Base-by-base conservation (phyloP, 2,888 invertebrate genomes). In the Andrena trimmerana region DNA sequence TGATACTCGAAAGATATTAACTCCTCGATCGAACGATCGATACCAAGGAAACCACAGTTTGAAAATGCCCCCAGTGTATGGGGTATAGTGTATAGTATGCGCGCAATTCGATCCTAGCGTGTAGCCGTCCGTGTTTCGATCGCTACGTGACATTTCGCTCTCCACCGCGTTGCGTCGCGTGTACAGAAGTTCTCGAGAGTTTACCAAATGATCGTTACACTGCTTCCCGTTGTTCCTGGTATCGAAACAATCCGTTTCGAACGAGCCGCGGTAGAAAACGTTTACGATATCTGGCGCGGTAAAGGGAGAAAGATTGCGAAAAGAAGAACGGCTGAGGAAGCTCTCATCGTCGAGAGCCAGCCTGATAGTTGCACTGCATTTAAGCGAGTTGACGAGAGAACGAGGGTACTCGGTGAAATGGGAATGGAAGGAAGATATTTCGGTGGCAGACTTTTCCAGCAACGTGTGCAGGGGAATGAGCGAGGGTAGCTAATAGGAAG, bases 351-450 rank as follows among this genome's bases (percentile, higher is more conserved):
- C 16, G 50, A 62, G 16, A 52, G 13, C 7, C 20, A 29, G 48
- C 29, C 7, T 2, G 16, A 16, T 10, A 29, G 42, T 74, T 74
- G 2, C 16, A 4, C 27, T 8, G 24, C 54, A 1, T 36, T 68
- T 31, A 48, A 65, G 31, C 13, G 20, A 48, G 16, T 68, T 70
- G 27, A 29, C 6, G 27, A 59, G 59, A n/a, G 59, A 59, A 42
- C 27, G 48, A 59, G 36, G 27, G 42, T 24, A 6, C 42, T 29
- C 13, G 6, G 42, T 31, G 24, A 24, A 65, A 73, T 48, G 36
- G 33, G 20, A n/a, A n/a, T 5, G 27, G 27, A 50, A 65, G 54
- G 59, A 48, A 59, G 65, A 72, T 73, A 73, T 54, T 54, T 71
- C 16, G 42, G 62, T 50, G 71, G 63, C n/a, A 13, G 52, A 54